Conservation (phyloP, 2,797 vertebrate species). For the Helicolenus hilgendorfi region DNA sequence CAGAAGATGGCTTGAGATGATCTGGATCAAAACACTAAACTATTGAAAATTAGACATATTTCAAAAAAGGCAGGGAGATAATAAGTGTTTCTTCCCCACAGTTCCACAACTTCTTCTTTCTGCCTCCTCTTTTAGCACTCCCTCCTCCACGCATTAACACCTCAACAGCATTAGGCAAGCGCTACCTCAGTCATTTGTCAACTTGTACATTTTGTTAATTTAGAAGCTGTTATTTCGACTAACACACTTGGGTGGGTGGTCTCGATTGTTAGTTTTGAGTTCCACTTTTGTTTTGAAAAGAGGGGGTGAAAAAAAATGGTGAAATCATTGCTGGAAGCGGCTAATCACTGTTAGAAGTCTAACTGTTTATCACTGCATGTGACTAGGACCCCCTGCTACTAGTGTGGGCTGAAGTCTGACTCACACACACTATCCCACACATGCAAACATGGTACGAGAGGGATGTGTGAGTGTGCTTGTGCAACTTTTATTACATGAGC, state of each 20-base stretch:
- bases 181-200: not conserved
- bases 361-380: constrained; percentile 38
- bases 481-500: constrained; percentile 29
- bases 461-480: constrained; percentile 35
- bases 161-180: not conserved
- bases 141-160: not conserved
- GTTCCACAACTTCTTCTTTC: not conserved
- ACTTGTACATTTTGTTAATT: constrained; percentile 4
- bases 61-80: not conserved
- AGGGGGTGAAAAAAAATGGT: not conserved
- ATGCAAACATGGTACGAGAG: constrained; percentile 32
- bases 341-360: constrained; percentile 25
- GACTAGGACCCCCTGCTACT: constrained; percentile 30
- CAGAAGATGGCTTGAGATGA: not conserved
- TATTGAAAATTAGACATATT: not conserved
- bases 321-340: constrained; percentile 20
- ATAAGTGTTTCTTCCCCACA: not conserved
- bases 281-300: constrained; percentile 22
- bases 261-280: not conserved
- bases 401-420: constrained; percentile 56
- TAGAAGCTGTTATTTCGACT: not conserved
- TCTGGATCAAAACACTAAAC: not conserved
- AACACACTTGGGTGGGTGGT: not conserved
- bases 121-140: not conserved
- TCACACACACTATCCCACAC: constrained; percentile 42